Percentiles rank a stretch among this genome's conserved stretches.
Conservation (phyloP, 2,113 vertebrate genomes). For the Gymnarchus niloticus region DNA sequence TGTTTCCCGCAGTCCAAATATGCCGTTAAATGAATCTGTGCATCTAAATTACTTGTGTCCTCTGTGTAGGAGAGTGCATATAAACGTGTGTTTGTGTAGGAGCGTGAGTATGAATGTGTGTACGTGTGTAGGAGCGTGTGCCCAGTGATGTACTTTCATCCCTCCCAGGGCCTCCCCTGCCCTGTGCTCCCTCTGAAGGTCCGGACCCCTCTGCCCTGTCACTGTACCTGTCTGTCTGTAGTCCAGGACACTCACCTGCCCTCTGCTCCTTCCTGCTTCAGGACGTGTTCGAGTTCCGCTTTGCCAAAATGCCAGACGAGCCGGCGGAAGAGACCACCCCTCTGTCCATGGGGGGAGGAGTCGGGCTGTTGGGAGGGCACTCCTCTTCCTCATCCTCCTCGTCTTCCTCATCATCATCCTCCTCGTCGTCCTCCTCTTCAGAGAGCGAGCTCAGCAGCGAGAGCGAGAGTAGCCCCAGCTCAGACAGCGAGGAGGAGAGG, state of each 20-base stretch:
- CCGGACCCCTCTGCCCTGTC: not conserved
- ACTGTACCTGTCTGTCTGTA: not conserved
- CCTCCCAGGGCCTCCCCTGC: too few relatives aligned
- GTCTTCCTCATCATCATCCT: conserved; percentile 61
- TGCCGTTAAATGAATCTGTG: too few relatives aligned
- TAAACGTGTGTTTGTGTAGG: too few relatives aligned
- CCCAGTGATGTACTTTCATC: too few relatives aligned
- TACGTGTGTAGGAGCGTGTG: too few relatives aligned
- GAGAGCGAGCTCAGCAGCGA: conserved; percentile 78
- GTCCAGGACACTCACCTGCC: not conserved
- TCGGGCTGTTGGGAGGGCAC: conserved; percentile 42
- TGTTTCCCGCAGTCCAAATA: too few relatives aligned
- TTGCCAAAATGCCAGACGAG: conserved; percentile 92
- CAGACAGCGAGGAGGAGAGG: conserved; percentile 85
- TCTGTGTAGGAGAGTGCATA: too few relatives aligned
- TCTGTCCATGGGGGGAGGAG: conserved; percentile 54
- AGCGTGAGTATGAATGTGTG: too few relatives aligned
- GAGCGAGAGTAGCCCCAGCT: conserved; percentile 79
- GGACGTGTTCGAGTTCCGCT: conserved; percentile 93
- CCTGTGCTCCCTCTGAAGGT: not conserved
- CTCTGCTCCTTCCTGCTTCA: conserved; percentile 43
- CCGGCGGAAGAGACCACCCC: conserved; percentile 62
- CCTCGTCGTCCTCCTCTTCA: conserved; percentile 78
- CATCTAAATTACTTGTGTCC: too few relatives aligned
- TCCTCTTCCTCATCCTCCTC: conserved; percentile 60